Conservation (phyloP, 2,113 vertebrate species). For the Grantiella picta region DNA sequence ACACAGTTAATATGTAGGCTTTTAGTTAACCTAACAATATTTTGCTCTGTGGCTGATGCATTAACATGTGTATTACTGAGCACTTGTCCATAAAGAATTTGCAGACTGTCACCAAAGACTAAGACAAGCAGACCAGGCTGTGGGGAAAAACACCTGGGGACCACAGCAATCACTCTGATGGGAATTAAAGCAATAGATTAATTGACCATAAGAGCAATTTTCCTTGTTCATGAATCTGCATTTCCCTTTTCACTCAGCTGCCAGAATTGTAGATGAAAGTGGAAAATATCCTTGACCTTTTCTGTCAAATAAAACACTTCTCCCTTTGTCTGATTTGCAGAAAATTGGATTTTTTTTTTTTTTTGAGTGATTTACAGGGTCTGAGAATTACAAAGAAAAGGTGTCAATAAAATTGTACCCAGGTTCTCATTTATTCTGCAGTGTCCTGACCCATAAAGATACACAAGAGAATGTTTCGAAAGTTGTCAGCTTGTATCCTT, state of each 20-base stretch:
- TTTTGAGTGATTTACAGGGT: slow-evolving; percentile 29
- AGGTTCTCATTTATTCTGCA: slow-evolving; percentile 1
- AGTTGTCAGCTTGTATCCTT: slow-evolving; percentile 34
- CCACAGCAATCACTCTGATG: slow-evolving; percentile 21
- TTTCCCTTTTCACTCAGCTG: slow-evolving; percentile 48
- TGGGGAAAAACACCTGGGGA: background rate
- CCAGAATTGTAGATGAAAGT: slow-evolving; percentile 17
- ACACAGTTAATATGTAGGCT: background rate
- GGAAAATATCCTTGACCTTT: slow-evolving; percentile 47
- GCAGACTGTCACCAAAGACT: slow-evolving; percentile 2
- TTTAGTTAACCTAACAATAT: background rate
- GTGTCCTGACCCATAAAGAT: slow-evolving; percentile 28
- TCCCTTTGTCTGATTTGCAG: background rate
- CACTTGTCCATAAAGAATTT: slow-evolving; percentile 28
- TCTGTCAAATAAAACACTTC: slow-evolving; percentile 36
- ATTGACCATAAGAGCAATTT: slow-evolving; percentile 36
- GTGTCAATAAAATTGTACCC: background rate
- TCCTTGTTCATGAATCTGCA: slow-evolving; percentile 17
- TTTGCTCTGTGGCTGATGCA: background rate
- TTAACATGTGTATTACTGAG: slow-evolving; percentile 3
- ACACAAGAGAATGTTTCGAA: slow-evolving; percentile 8
- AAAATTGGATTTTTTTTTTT: background rate
- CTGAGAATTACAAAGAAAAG: slow-evolving; percentile 18
- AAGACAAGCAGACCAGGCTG: background rate
- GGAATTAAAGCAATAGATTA: slow-evolving; percentile 45